Evolutionary conservation across 2,113 vertebrate genomes (phyloP), one percentile per base, ranked within the genome.

Genomic region (Chloropsis cyanopogon): DNA sequence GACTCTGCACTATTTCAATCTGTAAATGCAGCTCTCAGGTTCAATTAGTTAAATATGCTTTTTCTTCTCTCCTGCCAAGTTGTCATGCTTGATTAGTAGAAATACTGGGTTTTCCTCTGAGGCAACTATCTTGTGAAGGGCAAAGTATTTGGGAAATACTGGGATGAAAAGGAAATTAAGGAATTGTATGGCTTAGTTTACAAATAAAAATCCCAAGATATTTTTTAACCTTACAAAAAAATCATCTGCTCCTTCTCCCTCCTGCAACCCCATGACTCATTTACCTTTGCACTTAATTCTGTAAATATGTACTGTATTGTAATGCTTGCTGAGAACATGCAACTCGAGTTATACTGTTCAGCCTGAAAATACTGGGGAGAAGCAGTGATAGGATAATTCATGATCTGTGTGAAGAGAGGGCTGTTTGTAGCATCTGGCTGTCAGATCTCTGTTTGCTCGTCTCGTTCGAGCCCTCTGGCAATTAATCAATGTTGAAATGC

Each of bases 401-500:
- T 16, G 31, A 26, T 28, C 39, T 52, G 35, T 78, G 31, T 44
- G 44, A 78, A 23, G 10, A 33, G 11, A 39, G 25, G 21, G 37
- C 53, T 68, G 24, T 52, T 75, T 44, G 57, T 41, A 68, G 35
- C 31, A 78, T 46, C 49, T 92, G 88, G 21, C 49, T 82, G 61
- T 47, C 24, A 26, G 57, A 65, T 64, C 69, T 71, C 57, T 86
- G 21, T 59, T 61, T 83, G 28, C 35, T 61, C 54, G 37, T 61
- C 59, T 80, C 0, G 0, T 56, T 20, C 0, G 0, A 82, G 49
- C 49, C 47, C 46, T 92, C 60, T 91, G 66, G 64, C n/a, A 81
- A 66, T 39, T 35, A 52, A 69, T 86, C 72, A 82, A 10, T 82
- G 56, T 46, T 56, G 59, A 61, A 71, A 8, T 8, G 46, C 22